Base-by-base conservation (phyloP, 2,113 vertebrate genomes). In the Calidris pugnax region DNA sequence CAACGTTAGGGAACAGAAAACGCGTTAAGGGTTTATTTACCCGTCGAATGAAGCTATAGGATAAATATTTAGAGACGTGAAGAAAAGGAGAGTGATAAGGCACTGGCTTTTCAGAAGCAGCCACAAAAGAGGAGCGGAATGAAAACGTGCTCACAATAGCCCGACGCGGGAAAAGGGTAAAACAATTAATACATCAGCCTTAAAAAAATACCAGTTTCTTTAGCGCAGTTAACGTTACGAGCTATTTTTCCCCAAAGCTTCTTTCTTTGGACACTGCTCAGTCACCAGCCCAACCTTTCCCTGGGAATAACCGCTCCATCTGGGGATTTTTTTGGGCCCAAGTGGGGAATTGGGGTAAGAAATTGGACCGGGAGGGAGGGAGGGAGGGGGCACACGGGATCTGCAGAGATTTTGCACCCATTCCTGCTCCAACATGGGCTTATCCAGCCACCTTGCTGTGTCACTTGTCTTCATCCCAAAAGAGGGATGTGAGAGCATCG, bases 11-110 rank as follows among this genome's bases (percentile, higher is more conserved):
- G 74, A 73, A 64, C 1, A 37, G 85, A 63, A 50, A 64, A 85
- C 53, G 62, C 57, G 33, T 8, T 8, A 20, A 67, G 77, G 1
- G 1, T 48, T 89, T 94, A 66, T 96, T 94, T 93, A 30, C 89
- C 15, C 21, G 22, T 9, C 0, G 4, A 76, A 55, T 19, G 23
- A 75, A 89, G 53, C 43, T 50, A 12, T 1, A 18, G 85, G 87
- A 89, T 91, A 94, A 95, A 91, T 89, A 93, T 93, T 96, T 85
- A 62, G 82, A 79, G 89, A 48, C 6, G 0, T 4, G 67, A 89
- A 37, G 27, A 30, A 56, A 82, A 63, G 4, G 35, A 57, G 67
- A 59, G 30, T 1, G 48, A 89, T 64, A n/a, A 91, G 71, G 33
- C 69, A 24, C 27, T 55, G 14, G 66, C 69, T 81, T 62, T 37